Evolutionary conservation across 2,113 vertebrate species (phyloP).

Genomic region (Barnardius zonarius): DNA sequence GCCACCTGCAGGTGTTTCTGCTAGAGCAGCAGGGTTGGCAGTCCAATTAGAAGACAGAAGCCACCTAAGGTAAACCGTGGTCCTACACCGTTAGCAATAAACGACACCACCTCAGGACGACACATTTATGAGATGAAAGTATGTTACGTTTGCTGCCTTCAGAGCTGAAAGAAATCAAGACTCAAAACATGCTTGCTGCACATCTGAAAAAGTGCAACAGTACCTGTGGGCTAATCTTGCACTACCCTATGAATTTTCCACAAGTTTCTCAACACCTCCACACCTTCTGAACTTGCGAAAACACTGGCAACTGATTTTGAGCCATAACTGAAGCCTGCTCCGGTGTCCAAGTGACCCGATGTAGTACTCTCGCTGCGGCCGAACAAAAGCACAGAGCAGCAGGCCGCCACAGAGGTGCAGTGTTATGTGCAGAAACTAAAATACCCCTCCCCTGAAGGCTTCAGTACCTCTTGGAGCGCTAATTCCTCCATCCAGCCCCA

Average conservation of each 20-base stretch:
- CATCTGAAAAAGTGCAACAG: not conserved
- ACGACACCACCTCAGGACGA: not conserved
- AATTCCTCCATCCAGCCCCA: not conserved
- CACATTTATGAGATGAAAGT: not conserved
- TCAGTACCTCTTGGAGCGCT: not conserved
- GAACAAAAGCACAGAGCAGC: not conserved
- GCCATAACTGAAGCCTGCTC: not conserved
- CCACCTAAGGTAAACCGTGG: not conserved
- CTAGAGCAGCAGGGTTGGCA: not conserved
- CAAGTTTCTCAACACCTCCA: not conserved
- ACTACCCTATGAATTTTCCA: not conserved
- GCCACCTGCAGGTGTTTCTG: not conserved
- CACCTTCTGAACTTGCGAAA: not conserved
- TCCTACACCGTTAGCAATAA: not conserved
- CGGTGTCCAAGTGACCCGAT: not conserved
- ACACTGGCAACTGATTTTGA: accelerated
- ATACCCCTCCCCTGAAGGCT: not conserved
- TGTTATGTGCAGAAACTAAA: accelerated
- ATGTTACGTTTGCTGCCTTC: not conserved
- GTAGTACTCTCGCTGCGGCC: not conserved
- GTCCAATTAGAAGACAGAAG: not conserved
- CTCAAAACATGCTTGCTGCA: not conserved
- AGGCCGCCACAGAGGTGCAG: not conserved
- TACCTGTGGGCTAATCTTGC: not conserved
- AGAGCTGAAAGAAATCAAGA: not conserved